A percentile compares a stretch with the other conserved stretches of the same genome.
Evolutionary conservation across 2,113 vertebrate species (phyloP).

Genomic region (Pterocles burchelli): DNA sequence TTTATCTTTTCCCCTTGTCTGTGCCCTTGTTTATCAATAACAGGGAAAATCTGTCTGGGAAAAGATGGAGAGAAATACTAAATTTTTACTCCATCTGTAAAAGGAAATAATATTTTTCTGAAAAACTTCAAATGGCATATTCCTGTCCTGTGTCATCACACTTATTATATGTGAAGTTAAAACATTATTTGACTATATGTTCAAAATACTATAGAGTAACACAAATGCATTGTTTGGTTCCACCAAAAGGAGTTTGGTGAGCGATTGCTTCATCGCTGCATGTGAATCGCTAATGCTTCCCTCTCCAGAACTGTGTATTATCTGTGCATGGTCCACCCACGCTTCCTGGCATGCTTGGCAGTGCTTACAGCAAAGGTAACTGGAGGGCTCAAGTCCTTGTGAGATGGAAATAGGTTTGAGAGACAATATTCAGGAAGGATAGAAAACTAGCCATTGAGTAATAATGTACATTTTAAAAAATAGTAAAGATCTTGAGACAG

Average conservation of each 20-base stretch:
- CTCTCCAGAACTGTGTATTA: background rate
- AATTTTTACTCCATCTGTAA: background rate
- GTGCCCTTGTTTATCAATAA: background rate
- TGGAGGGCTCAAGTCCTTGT: background rate
- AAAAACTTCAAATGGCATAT: background rate
- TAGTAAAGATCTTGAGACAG: background rate
- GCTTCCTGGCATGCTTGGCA: background rate
- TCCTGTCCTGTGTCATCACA: background rate
- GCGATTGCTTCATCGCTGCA: background rate
- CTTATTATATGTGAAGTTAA: background rate
- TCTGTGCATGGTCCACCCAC: background rate
- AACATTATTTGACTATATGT: no score
- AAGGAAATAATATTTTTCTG: background rate
- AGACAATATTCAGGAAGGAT: background rate
- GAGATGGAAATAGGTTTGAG: background rate
- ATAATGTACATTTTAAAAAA: background rate
- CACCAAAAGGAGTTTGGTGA: background rate
- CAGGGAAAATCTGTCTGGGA: background rate
- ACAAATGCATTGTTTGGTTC: background rate
- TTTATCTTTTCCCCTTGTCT: background rate
- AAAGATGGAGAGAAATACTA: slow-evolving; percentile 5
- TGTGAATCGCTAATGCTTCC: background rate
- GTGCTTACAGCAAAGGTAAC: background rate
- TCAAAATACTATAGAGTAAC: background rate
- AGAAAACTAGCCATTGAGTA: background rate